A percentile compares a stretch with the other conserved stretches of the same genome.
Conservation (phyloP, 2,113 vertebrate species). For the Colaptes auratus region DNA sequence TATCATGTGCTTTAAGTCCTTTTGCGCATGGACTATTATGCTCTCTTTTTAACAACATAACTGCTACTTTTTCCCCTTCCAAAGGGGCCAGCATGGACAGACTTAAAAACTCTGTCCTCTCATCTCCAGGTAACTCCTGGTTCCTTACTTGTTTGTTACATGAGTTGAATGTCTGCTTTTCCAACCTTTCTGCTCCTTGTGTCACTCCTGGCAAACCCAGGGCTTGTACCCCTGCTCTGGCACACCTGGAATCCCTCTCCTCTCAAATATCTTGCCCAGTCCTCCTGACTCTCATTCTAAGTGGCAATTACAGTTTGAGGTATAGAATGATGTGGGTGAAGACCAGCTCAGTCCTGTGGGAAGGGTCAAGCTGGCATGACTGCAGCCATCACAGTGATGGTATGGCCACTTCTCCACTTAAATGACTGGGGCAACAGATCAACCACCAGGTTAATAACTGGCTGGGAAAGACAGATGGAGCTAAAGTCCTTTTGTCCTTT, state of each 20-base stretch:
- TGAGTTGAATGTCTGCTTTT: background rate
- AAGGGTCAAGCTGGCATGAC: background rate
- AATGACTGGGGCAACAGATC: background rate
- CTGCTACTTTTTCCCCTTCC: background rate
- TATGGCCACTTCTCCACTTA: background rate
- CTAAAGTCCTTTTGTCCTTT: conserved; percentile 38
- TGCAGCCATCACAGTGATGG: fast-evolving
- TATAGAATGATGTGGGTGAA: background rate
- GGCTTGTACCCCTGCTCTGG: background rate
- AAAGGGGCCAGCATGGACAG: background rate
- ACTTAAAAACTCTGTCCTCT: background rate
- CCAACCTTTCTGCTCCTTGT: background rate
- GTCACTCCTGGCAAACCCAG: background rate
- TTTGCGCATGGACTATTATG: background rate
- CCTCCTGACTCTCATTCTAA: background rate
- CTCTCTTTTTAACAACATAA: background rate
- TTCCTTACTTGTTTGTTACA: background rate
- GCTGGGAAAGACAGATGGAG: conserved; percentile 19
- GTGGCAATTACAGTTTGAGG: background rate
- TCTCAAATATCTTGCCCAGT: background rate
- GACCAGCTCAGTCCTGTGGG: background rate
- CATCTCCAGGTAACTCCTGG: background rate
- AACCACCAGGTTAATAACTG: background rate
- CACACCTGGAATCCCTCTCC: background rate
- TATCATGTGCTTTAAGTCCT: background rate